phyloP scores from a whole-genome alignment of 2,888 invertebrate genomes.

The Sipunculus nudus region DNA sequence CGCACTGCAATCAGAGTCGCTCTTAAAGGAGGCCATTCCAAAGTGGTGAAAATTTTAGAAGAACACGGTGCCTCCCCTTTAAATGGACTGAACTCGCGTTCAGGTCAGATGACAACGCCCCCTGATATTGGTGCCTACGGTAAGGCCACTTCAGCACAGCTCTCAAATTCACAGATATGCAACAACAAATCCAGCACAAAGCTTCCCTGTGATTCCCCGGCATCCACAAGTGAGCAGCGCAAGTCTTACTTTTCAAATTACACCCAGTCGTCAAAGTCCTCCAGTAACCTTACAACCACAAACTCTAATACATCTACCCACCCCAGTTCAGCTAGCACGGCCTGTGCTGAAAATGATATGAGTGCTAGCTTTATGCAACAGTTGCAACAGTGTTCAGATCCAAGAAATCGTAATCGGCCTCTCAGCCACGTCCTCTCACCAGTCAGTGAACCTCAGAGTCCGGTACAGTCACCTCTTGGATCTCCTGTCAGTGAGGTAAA shows the following conservation, averaged over 20 bases:
- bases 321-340: conserved; percentile 49
- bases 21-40: conserved; percentile 83
- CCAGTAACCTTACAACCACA: conserved; percentile 74
- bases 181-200: background rate
- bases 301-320: conserved; percentile 73
- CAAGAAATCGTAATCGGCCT: conserved; percentile 75
- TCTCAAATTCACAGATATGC: conserved; percentile 7
- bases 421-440: conserved; percentile 71
- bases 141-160: background rate
- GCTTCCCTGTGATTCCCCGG: conserved; percentile 63
- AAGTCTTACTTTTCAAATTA: conserved; percentile 65
- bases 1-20: conserved; percentile 76
- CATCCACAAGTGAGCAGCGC: conserved; percentile 67
- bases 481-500: conserved; percentile 71
- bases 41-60: conserved; percentile 72
- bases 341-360: too few relatives aligned
- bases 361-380: conserved; percentile 95
- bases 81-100: conserved; percentile 23
- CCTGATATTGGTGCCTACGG: background rate
- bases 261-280: conserved; percentile 76
- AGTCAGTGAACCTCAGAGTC: conserved; percentile 76
- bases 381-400: conserved; percentile 80
- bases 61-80: conserved; percentile 72
- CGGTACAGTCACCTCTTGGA: conserved; percentile 84
- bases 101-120: background rate